These are phyloP conservation scores for Xyliphius kryptos DNA, from an alignment of 2,113 vertebrate species.

Conservation along the genomic window DNA sequence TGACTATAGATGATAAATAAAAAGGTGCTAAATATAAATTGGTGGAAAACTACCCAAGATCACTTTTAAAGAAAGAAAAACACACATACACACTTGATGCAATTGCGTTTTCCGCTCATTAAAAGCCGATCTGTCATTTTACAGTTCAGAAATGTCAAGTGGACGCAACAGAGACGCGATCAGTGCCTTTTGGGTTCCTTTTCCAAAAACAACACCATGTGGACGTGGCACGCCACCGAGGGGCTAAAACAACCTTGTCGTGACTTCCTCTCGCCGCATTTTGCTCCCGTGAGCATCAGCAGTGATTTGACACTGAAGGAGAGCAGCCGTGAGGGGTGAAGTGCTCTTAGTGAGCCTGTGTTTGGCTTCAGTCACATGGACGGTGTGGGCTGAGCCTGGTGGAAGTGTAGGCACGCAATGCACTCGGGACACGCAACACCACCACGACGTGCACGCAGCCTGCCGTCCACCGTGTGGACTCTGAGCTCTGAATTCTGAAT, in stretches of 20 bases:
- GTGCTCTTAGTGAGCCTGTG: constrained; percentile 39
- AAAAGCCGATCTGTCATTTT: no score
- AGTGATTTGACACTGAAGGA: constrained; percentile 29
- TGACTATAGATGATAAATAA: no score
- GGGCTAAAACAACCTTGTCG: constrained; percentile 7
- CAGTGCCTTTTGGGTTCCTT: no score
- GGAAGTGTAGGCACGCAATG: constrained; percentile 59
- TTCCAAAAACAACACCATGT: neutral
- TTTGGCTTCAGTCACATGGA: constrained; percentile 49
- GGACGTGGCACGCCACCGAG: neutral
- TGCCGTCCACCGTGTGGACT: neutral
- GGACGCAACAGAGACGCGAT: no score
- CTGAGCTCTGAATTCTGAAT: no score
- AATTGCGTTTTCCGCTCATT: no score
- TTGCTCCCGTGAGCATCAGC: constrained; percentile 24
- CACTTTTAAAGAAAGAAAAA: no score
- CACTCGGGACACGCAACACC: constrained; percentile 49
- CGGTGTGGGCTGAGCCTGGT: constrained; percentile 42
- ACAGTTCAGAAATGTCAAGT: no score
- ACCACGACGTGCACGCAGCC: constrained; percentile 45
- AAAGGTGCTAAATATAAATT: no score
- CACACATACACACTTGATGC: no score
- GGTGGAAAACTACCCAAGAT: no score
- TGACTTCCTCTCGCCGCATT: constrained; percentile 40
- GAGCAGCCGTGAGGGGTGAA: constrained; percentile 38